phyloP scores from a whole-genome alignment of 2,888 invertebrate species.

The Drosophila rellima region DNA sequence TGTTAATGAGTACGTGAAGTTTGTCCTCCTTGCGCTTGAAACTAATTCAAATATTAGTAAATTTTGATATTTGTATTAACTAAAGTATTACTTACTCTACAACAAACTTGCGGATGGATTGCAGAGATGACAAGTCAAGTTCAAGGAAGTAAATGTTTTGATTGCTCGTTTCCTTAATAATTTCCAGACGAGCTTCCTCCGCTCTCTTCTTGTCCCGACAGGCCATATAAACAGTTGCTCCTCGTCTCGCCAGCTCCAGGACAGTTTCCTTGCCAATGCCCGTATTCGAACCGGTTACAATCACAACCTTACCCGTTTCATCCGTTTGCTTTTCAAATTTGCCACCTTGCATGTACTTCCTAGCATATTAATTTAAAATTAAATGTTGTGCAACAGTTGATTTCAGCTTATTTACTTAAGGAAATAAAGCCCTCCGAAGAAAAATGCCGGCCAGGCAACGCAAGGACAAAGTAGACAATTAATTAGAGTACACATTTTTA shows the following conservation, averaged over 20 bases:
- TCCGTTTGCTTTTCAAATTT: constrained; percentile 87
- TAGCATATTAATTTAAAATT: not conserved
- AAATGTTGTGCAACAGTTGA: not conserved
- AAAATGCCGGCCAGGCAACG: constrained; percentile 14
- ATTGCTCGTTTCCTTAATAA: constrained; percentile 91
- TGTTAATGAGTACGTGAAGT: constrained; percentile 90
- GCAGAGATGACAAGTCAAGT: constrained; percentile 87
- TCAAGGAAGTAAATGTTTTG: constrained; percentile 89
- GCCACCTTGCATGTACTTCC: constrained; percentile 87
- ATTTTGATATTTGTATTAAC: not conserved
- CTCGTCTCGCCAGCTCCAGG: constrained; percentile 89
- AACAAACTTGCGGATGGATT: constrained; percentile 87
- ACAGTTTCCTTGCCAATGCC: constrained; percentile 93
- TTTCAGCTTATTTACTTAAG: constrained; percentile 29
- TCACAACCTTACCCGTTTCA: constrained; percentile 89
- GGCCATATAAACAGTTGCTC: constrained; percentile 94
- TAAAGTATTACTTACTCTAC: constrained; percentile 71
- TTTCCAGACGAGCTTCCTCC: constrained; percentile 89
- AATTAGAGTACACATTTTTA: constrained; percentile 3
- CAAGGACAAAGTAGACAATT: constrained; percentile 18
- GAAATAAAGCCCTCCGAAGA: constrained; percentile 26
- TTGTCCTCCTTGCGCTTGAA: constrained; percentile 86
- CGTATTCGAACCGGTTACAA: constrained; percentile 93
- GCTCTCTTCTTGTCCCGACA: constrained; percentile 92
- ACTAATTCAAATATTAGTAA: constrained; percentile 11